Conservation (phyloP, 2,113 vertebrate species). For the Orthonyx spaldingii region DNA sequence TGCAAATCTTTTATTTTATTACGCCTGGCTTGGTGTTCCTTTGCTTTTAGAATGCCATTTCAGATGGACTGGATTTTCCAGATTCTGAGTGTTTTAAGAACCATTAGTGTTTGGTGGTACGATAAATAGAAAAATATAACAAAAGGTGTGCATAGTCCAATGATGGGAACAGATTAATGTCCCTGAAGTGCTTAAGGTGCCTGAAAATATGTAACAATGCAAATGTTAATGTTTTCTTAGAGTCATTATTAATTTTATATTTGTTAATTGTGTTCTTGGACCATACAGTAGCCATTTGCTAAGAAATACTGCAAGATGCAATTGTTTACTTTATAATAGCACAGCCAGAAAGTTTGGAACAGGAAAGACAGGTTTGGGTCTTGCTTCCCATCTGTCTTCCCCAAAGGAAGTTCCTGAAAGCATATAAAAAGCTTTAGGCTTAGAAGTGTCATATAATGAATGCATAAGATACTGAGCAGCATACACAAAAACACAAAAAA, state of each 20-base stretch:
- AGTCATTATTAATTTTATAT: neutral
- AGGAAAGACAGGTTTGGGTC: neutral
- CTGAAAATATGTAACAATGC: neutral
- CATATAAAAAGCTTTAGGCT: neutral
- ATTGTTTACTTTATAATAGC: neutral
- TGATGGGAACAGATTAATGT: neutral
- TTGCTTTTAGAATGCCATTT: neutral
- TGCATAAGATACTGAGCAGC: conserved; percentile 8
- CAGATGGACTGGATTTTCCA: neutral
- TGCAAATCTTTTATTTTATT: neutral
- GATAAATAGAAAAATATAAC: neutral
- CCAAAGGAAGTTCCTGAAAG: neutral
- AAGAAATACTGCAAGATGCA: neutral
- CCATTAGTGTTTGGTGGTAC: neutral
- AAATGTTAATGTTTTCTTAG: neutral
- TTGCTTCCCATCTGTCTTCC: neutral
- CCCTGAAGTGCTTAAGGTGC: neutral
- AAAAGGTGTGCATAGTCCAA: neutral
- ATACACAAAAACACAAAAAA: conserved; percentile 43
- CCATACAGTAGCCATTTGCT: neutral
- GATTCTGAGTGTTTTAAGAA: neutral
- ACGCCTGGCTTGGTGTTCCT: neutral
- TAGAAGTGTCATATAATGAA: neutral
- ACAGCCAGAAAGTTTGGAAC: neutral
- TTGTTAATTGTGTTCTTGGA: neutral